A percentile compares a stretch with the other conserved stretches of the same genome.
These are phyloP conservation scores for Byasa hedistus DNA, from an alignment of 2,888 invertebrate genomes.

Conservation along the genomic window DNA sequence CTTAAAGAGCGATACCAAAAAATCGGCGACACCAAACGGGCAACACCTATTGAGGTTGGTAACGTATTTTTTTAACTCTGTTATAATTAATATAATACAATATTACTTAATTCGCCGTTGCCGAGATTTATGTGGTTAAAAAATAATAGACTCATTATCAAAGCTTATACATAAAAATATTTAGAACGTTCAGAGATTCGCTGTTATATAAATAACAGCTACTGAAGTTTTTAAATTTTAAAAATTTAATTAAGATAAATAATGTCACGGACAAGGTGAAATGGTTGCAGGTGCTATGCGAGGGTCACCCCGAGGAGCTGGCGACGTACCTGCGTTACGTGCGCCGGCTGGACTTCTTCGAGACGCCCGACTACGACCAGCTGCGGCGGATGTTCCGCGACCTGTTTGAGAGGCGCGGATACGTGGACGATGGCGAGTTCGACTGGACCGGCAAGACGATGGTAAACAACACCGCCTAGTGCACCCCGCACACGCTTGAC, in stretches of 20 bases:
- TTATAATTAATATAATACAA: no score
- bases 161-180: no score
- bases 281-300: constrained; percentile 83
- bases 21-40: constrained; percentile 99
- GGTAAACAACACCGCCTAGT: constrained; percentile 65
- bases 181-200: no score
- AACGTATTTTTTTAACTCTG: no score
- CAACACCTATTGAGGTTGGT: constrained; percentile 97
- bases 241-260: no score
- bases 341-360: constrained; percentile 98
- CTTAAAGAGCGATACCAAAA: constrained; percentile 99
- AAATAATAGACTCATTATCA: no score
- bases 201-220: no score
- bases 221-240: no score
- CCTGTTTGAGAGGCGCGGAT: constrained; percentile 92
- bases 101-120: no score
- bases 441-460: constrained; percentile 96
- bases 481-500: constrained; percentile 1
- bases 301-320: constrained; percentile 96
- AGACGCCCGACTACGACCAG: constrained; percentile 99
- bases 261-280: neutral
- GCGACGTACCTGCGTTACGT: constrained; percentile 99
- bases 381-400: constrained; percentile 96
- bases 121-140: no score
- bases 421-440: constrained; percentile 94